Evolutionary conservation across 2,113 vertebrate species (phyloP).

Genomic region (Myiozetetes cayanensis): DNA sequence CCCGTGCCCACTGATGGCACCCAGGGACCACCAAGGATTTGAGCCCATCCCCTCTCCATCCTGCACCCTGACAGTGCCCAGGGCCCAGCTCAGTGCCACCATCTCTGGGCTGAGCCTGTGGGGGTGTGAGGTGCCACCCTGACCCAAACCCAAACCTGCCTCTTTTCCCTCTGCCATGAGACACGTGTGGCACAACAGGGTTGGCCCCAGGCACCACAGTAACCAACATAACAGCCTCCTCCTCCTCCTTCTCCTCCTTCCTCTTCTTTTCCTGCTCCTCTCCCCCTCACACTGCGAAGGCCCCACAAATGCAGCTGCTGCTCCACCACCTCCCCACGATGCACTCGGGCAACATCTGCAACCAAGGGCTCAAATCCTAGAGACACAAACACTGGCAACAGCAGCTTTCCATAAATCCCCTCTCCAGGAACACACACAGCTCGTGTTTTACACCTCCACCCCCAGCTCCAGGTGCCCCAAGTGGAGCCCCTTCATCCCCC

Average conservation of each 20-base stretch:
- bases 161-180: neutral
- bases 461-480: rapidly evolving
- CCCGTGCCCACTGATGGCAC: neutral
- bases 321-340: rapidly evolving
- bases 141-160: neutral
- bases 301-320: neutral
- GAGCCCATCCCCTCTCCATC: too few species aligned
- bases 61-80: neutral
- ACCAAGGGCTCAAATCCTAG: neutral
- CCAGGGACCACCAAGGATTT: rapidly evolving
- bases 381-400: rapidly evolving
- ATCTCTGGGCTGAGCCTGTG: neutral
- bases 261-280: neutral
- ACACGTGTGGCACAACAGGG: neutral
- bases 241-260: neutral
- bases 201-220: neutral
- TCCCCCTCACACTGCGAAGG: rapidly evolving
- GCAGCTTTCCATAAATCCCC: neutral
- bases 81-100: neutral
- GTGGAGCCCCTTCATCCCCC: rapidly evolving
- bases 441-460: rapidly evolving
- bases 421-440: rapidly evolving
- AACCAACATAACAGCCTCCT: neutral
- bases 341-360: neutral
- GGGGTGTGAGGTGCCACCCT: rapidly evolving